Evolutionary conservation across 2,888 invertebrate genomes (phyloP).

Genomic region (Microchrysa polita): DNA sequence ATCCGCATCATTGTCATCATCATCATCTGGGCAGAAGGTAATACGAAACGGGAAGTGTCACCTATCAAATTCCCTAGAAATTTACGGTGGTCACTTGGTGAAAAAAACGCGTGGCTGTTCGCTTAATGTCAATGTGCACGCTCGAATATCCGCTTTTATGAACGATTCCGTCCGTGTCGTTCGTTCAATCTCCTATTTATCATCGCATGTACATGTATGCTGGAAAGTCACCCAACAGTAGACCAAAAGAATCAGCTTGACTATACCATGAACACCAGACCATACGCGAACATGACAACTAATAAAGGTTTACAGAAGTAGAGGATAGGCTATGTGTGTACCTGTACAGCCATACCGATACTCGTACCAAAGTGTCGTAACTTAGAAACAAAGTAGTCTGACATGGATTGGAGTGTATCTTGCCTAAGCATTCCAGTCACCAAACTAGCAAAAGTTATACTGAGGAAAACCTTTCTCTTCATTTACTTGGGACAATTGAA

Average conservation of each 20-base stretch:
- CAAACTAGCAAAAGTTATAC: background rate
- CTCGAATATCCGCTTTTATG: conserved; percentile 24
- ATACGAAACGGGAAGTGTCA: conserved; percentile 30
- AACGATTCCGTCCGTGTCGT: background rate
- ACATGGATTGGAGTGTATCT: background rate
- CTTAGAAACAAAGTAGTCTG: conserved; percentile 4
- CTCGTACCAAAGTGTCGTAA: no score
- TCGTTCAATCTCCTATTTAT: background rate
- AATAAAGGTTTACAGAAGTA: no score
- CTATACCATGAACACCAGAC: no score
- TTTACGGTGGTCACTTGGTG: conserved; percentile 30
- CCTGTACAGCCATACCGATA: no score
- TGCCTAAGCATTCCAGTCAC: background rate
- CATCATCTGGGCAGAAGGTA: background rate
- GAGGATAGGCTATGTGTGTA: no score
- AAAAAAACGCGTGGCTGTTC: conserved; percentile 17
- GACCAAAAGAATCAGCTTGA: background rate
- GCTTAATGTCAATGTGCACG: conserved; percentile 18
- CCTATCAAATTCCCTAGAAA: conserved; percentile 39
- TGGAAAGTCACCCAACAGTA: background rate
- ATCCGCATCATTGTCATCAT: no score
- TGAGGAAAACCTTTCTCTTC: conserved; percentile 15
- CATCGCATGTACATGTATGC: background rate
- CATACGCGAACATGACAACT: no score
- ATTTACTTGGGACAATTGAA: conserved; percentile 22